Percentiles rank a stretch among this genome's conserved stretches.
Conservation (phyloP, 1,140 invertebrate species). For the Mycetomoellerius zeteki region DNA sequence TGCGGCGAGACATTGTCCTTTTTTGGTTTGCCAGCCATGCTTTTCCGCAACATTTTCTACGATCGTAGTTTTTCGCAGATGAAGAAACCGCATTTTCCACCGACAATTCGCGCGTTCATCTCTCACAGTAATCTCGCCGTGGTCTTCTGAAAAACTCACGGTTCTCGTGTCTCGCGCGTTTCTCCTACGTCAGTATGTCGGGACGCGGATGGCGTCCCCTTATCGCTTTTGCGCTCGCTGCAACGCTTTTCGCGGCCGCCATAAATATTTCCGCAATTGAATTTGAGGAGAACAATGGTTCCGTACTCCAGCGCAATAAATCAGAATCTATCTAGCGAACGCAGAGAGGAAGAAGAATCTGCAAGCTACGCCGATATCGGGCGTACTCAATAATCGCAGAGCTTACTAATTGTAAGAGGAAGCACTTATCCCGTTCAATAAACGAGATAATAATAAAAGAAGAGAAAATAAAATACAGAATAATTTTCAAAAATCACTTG, state of each 20-base stretch:
- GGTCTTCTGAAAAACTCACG: slow-evolving; percentile 20
- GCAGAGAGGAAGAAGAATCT: slow-evolving; percentile 43
- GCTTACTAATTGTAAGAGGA: slow-evolving; percentile 3
- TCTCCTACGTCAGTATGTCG: slow-evolving; percentile 24
- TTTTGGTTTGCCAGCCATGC: not conserved
- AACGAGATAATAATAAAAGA: slow-evolving; percentile 28
- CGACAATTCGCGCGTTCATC: slow-evolving; percentile 55
- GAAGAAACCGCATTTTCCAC: slow-evolving; percentile 31
- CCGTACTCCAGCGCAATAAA: slow-evolving; percentile 47
- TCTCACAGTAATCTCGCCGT: slow-evolving; percentile 50
- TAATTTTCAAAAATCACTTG: not conserved
- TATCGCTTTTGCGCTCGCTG: slow-evolving; percentile 43
- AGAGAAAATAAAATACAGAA: not conserved
- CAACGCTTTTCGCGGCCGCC: slow-evolving; percentile 47
- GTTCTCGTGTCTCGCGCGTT: slow-evolving; percentile 43
- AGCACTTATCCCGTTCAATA: slow-evolving; percentile 47
- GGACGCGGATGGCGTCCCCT: slow-evolving; percentile 11
- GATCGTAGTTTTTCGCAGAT: slow-evolving; percentile 26
- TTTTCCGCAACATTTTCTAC: slow-evolving; percentile 51
- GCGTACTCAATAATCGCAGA: slow-evolving; percentile 38
- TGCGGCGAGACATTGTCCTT: not conserved
- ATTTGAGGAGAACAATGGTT: slow-evolving; percentile 60
- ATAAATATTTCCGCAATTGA: slow-evolving; percentile 65
- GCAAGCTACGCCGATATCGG: slow-evolving; percentile 38
- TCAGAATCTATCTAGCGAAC: slow-evolving; percentile 50